Conservation (phyloP, 2,113 vertebrate genomes). For the Psittacula cyanocephala region DNA sequence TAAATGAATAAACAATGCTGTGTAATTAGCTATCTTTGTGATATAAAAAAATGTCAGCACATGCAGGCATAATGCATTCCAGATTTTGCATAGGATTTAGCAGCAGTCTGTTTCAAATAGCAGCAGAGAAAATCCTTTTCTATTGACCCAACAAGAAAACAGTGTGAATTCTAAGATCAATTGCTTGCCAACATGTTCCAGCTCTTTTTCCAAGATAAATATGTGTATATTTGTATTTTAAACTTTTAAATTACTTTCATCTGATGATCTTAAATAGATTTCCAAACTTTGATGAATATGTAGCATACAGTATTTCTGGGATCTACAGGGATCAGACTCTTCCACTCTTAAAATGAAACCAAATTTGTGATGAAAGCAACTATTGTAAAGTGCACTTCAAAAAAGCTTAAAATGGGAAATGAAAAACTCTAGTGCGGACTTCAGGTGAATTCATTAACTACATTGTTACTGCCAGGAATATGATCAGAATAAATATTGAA, state of each 20-base stretch:
- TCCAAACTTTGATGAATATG: not conserved
- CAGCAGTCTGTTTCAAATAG: slow-evolving; percentile 40
- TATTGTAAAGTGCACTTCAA: not conserved
- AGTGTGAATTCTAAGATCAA: slow-evolving; percentile 7
- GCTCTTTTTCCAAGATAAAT: slow-evolving; percentile 2
- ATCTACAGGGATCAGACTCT: not conserved
- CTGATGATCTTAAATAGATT: not conserved
- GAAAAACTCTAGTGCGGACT: slow-evolving; percentile 36
- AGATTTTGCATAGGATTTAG: slow-evolving; percentile 37
- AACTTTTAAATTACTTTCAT: not conserved
- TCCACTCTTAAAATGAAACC: not conserved
- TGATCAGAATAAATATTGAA: slow-evolving; percentile 49
- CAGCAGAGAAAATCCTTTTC: slow-evolving; percentile 22
- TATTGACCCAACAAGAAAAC: slow-evolving; percentile 54
- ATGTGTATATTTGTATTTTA: not conserved
- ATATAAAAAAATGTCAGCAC: slow-evolving; percentile 2
- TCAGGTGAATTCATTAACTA: slow-evolving; percentile 55
- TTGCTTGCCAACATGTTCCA: slow-evolving; percentile 13
- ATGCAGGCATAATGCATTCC: slow-evolving; percentile 14
- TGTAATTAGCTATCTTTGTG: slow-evolving; percentile 10
- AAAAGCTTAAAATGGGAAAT: slow-evolving; percentile 17
- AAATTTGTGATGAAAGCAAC: not conserved
- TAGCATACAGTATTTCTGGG: not conserved
- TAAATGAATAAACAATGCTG: slow-evolving; percentile 18
- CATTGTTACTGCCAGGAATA: slow-evolving; percentile 28